Percentiles rank a stretch among this genome's conserved stretches.
Conservation (phyloP, 2,888 invertebrate species). For the Gerris lacustris region DNA sequence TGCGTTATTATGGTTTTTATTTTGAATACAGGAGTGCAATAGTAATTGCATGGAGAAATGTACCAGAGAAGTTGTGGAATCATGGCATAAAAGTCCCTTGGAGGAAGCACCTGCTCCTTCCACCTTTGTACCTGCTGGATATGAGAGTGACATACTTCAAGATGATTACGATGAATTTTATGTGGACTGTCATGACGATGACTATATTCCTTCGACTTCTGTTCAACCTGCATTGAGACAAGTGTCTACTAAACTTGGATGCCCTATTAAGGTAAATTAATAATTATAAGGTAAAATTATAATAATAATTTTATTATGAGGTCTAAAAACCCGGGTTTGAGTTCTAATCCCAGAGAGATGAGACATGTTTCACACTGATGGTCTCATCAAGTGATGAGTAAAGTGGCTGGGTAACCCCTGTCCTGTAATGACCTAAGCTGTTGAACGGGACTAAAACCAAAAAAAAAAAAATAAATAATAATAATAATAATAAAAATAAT, state of each 20-base stretch:
- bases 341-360: too few relatives aligned
- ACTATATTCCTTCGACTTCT: constrained; percentile 26
- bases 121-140: not conserved
- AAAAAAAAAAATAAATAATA: too few relatives aligned
- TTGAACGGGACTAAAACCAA: too few relatives aligned
- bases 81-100: not conserved
- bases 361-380: too few relatives aligned
- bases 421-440: too few relatives aligned
- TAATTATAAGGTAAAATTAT: not conserved
- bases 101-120: not conserved
- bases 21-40: not conserved
- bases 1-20: not conserved
- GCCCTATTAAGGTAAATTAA: constrained; percentile 35
- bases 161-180: constrained; percentile 25
- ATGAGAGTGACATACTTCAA: constrained; percentile 12
- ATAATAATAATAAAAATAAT: too few relatives aligned
- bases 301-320: too few relatives aligned
- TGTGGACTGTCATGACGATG: constrained; percentile 35
- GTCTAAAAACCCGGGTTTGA: too few relatives aligned
- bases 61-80: not conserved
- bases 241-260: constrained; percentile 37
- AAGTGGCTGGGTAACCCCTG: too few relatives aligned
- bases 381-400: too few relatives aligned
- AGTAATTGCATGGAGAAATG: not conserved
- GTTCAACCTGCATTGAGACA: not conserved